phyloP scores from a whole-genome alignment of 2,113 vertebrate genomes.

The Pelvicachromis taeniatus region DNA sequence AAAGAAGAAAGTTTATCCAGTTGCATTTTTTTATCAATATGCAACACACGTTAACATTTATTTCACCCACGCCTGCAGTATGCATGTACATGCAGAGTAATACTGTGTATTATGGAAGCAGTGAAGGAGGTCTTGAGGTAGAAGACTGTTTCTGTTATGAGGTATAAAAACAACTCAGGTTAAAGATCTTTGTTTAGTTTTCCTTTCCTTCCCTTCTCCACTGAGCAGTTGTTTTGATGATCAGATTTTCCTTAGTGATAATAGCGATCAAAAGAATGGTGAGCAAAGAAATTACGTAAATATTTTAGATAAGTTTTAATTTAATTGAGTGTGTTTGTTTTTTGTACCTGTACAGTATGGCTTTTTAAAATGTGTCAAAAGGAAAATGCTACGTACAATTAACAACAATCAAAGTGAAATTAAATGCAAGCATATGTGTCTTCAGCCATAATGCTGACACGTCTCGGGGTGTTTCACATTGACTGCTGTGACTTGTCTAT shows the following conservation, averaged over 20 bases:
- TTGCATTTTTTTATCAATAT: neutral
- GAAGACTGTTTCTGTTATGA: neutral
- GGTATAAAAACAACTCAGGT: neutral
- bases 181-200: neutral
- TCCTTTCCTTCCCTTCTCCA: neutral
- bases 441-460: neutral
- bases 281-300: neutral
- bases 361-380: neutral
- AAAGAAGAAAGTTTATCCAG: neutral
- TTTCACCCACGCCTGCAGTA: neutral
- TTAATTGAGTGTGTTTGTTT: neutral
- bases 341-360: neutral
- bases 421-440: neutral
- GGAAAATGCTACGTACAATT: neutral
- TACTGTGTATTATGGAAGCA: neutral
- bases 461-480: neutral
- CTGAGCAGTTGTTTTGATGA: neutral
- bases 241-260: neutral
- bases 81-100: neutral
- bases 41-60: neutral
- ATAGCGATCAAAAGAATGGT: neutral
- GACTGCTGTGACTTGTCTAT: neutral
- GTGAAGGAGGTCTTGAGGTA: neutral
- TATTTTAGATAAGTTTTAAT: neutral
- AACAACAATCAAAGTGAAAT: neutral